Evolutionary conservation across 2,113 vertebrate genomes (phyloP), one percentile per base, ranked within the genome.

Genomic region (Oenanthe oenanthe): DNA sequence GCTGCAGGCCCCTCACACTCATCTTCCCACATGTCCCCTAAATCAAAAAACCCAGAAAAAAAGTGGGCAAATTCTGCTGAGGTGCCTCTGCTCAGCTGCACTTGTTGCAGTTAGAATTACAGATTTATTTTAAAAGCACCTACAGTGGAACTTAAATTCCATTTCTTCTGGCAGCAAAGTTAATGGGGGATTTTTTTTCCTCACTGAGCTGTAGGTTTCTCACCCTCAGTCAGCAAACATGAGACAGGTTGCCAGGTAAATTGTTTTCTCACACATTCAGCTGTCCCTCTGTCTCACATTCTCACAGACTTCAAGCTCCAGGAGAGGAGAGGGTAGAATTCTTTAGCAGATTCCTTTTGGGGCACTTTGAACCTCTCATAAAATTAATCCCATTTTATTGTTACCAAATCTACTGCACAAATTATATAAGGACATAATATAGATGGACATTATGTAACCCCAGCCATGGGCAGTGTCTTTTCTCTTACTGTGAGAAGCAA

Each of bases 1-100:
- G 72, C 86, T 89, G 48, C 61, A 65, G 80, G 60, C 53, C 91
- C 74, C 79, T 94, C 81, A 80, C 57, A 90, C 54, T 91, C 85
- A 68, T 82, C 86, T 93, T 95, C 89, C 89, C 91, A 91, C 92
- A 77, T 76, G 73, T 84, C 81, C 85, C 4, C 88, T 84, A 68
- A 93, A 88, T 78, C 84, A 80, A 92, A 95, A 93, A 86, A 34
- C 58, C 63, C 92, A 70, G 54, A 54, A 86, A 89, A 89, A 94
- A 74, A 88, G 48, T 79, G 75, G 56, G 74, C 43, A 95, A 92
- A 67, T 83, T 77, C 73, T 78, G 48, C 36, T 73, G 87, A 77
- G 75, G 84, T 83, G 88, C 92, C 53, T 85, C 76, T 88, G 84
- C 76, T 94, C 29, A 2, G 42, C 61, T 83, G 89, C 75, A 82